Evolutionary conservation across 2,888 invertebrate genomes (phyloP).

Genomic region (Rhodophaea formosa): DNA sequence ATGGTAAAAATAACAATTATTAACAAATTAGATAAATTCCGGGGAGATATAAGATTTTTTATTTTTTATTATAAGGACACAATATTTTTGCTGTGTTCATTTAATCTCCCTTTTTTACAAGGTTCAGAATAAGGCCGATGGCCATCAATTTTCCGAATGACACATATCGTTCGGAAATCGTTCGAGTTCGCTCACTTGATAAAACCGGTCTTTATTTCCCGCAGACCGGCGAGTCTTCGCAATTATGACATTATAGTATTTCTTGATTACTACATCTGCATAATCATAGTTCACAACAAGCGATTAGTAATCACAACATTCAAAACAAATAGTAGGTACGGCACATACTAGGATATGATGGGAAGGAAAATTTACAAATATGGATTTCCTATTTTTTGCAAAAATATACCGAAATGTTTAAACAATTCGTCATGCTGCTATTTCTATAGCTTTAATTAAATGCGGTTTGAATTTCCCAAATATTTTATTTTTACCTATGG

Average conservation of each 20-base stretch:
- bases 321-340: not conserved
- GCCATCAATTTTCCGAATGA: not conserved
- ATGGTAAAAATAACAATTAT: too few relatives aligned
- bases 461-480: too few relatives aligned
- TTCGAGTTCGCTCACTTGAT: too few relatives aligned
- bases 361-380: conserved; percentile 5
- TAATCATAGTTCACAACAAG: conserved; percentile 1
- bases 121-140: not conserved
- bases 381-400: conserved; percentile 5
- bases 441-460: not conserved
- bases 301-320: conserved; percentile 7
- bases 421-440: too few relatives aligned
- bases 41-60: too few relatives aligned
- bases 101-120: too few relatives aligned
- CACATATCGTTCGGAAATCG: not conserved
- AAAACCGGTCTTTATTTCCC: not conserved
- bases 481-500: too few relatives aligned
- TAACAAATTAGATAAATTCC: too few relatives aligned
- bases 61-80: too few relatives aligned
- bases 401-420: not conserved
- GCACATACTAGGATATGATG: conserved; percentile 2
- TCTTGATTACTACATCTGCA: not conserved
- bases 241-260: not conserved
- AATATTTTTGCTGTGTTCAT: too few relatives aligned
- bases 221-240: not conserved